Conservation (phyloP, 2,113 vertebrate genomes). For the Accipiter virgatus region DNA sequence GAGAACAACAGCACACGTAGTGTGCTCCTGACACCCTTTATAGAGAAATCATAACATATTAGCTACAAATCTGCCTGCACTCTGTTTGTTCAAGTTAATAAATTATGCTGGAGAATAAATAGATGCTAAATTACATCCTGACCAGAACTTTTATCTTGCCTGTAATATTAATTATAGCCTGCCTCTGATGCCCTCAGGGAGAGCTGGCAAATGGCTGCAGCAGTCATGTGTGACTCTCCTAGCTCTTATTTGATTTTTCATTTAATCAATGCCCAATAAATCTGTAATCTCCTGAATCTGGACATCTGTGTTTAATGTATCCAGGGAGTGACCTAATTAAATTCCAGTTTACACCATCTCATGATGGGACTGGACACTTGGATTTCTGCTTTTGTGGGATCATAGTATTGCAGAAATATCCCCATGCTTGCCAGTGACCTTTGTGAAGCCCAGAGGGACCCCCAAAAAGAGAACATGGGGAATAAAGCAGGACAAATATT, state of each 20-base stretch:
- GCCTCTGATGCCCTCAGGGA: neutral
- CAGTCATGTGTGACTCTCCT: neutral
- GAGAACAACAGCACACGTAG: neutral
- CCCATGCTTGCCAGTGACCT: neutral
- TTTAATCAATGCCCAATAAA: constrained; percentile 55
- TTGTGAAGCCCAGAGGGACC: neutral
- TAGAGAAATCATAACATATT: neutral
- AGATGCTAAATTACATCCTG: constrained; percentile 55
- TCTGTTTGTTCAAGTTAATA: constrained; percentile 31
- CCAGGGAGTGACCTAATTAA: constrained; percentile 28
- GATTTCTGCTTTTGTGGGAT: neutral
- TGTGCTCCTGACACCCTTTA: neutral
- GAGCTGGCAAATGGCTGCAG: constrained; percentile 10
- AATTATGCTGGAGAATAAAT: constrained; percentile 43
- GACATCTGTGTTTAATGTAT: constrained; percentile 6
- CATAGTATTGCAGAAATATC: neutral
- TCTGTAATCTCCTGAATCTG: constrained; percentile 24
- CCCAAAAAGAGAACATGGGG: neutral
- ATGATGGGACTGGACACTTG: neutral
- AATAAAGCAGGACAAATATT: neutral
- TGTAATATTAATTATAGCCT: constrained; percentile 23
- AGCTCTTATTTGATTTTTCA: neutral
- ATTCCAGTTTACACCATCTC: neutral
- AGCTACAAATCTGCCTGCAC: neutral
- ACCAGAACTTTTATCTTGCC: constrained; percentile 40